Percentiles rank a stretch among this genome's conserved stretches.
phyloP scores from a whole-genome alignment of 2,888 invertebrate species.

The Macrophya alboannulata region DNA sequence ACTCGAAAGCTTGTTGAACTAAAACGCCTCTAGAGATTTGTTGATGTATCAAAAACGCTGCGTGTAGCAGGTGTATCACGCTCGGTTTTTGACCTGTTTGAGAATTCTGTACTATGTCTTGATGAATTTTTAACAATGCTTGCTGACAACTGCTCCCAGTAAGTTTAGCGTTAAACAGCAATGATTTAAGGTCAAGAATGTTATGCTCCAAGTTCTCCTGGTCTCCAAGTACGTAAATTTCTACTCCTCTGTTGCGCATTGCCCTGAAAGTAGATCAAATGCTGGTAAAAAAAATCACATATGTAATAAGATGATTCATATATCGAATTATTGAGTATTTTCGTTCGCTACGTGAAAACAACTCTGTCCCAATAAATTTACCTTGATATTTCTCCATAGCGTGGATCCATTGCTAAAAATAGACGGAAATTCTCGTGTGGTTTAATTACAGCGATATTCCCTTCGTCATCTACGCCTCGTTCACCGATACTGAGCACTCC shows the following conservation, averaged over 20 bases:
- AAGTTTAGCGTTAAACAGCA: slow-evolving; percentile 82
- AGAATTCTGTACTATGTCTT: slow-evolving; percentile 77
- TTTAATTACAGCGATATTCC: slow-evolving; percentile 87
- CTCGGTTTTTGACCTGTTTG: slow-evolving; percentile 83
- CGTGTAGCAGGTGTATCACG: slow-evolving; percentile 85
- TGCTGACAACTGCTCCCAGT: slow-evolving; percentile 77
- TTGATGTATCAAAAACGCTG: slow-evolving; percentile 85
- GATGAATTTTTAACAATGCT: slow-evolving; percentile 81
- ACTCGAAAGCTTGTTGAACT: slow-evolving; percentile 82
- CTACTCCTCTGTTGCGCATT: slow-evolving; percentile 99
- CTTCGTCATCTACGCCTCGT: slow-evolving; percentile 89
- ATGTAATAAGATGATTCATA: background rate
- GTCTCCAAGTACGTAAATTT: slow-evolving; percentile 86
- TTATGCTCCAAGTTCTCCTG: slow-evolving; percentile 68
- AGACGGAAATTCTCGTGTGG: slow-evolving; percentile 96
- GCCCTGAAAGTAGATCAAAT: slow-evolving; percentile 84
- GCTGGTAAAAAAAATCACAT: background rate
- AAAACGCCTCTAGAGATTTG: slow-evolving; percentile 85
- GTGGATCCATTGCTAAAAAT: slow-evolving; percentile 97
- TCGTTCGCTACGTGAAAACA: background rate
- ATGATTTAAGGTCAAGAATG: slow-evolving; percentile 81
- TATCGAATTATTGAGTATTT: background rate
- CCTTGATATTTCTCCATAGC: slow-evolving; percentile 97
- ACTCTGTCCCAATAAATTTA: slow-evolving; percentile 67
- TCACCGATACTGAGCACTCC: slow-evolving; percentile 95